Evolutionary conservation across 2,113 vertebrate genomes (phyloP).

Genomic region (Carassius auratus): DNA sequence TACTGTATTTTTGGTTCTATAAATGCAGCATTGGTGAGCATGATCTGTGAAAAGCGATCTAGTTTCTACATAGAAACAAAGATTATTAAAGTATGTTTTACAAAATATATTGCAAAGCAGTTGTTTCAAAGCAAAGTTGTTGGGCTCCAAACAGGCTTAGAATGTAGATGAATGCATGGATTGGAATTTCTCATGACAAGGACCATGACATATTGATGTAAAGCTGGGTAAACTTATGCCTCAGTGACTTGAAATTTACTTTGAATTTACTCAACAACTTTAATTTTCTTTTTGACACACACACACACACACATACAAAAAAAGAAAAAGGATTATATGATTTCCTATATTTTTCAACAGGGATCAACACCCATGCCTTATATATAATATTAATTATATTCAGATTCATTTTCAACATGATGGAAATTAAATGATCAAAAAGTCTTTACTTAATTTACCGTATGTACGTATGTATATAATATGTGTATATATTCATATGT

Average conservation of each 20-base stretch:
- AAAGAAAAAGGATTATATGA: not conserved
- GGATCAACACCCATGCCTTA: not conserved
- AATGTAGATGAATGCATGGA: not conserved
- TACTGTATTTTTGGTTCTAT: not conserved
- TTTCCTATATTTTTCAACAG: not conserved
- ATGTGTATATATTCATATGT: constrained; percentile 75
- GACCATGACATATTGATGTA: not conserved
- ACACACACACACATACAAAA: no score
- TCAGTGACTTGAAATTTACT: constrained; percentile 27
- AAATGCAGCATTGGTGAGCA: not conserved
- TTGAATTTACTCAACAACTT: not conserved
- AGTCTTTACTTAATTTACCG: constrained; percentile 61
- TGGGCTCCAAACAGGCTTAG: not conserved
- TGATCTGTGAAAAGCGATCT: not conserved
- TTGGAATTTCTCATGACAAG: not conserved
- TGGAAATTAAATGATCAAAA: constrained; percentile 62
- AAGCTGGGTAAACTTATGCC: not conserved
- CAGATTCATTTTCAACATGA: constrained; percentile 29
- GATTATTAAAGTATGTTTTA: not conserved
- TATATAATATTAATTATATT: no score
- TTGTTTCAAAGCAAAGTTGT: not conserved
- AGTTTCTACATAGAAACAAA: no score
- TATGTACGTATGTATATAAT: constrained; percentile 61
- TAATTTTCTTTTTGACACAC: not conserved
- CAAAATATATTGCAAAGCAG: not conserved